Conservation (phyloP, 2,113 vertebrate species). For the Etia nguti region DNA sequence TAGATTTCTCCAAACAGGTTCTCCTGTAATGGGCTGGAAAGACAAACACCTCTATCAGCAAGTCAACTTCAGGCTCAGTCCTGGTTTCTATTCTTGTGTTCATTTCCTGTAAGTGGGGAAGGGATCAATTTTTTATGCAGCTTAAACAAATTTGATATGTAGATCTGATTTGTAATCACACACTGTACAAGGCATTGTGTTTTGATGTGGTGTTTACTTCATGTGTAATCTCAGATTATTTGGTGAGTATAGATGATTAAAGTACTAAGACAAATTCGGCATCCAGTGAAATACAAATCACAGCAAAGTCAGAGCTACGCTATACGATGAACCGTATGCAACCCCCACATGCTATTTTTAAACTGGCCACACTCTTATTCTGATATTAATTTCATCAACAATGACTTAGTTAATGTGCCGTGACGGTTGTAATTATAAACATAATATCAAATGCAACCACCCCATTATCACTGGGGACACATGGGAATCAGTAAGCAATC, state of each 20-base stretch:
- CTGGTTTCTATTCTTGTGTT: neutral
- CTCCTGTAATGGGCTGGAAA: conserved; percentile 60
- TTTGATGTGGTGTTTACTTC: conserved; percentile 1
- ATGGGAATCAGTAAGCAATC: conserved; percentile 52
- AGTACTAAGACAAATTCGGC: neutral
- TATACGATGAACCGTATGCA: neutral
- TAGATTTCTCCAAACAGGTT: conserved; percentile 64
- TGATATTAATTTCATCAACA: conserved; percentile 62
- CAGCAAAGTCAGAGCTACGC: neutral
- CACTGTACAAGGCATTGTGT: neutral
- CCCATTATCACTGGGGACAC: conserved; percentile 51
- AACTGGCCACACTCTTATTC: conserved; percentile 24
- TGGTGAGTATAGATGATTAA: neutral
- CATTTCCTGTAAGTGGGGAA: neutral
- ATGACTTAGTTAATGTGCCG: conserved; percentile 58
- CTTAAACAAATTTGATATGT: conserved; percentile 18
- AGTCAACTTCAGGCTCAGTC: conserved; percentile 39
- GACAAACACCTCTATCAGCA: conserved; percentile 59
- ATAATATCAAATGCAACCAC: conserved; percentile 59
- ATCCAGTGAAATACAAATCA: neutral
- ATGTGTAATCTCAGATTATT: neutral
- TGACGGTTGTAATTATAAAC: conserved; percentile 65
- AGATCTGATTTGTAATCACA: conserved; percentile 2
- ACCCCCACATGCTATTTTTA: neutral
- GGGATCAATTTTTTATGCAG: conserved; percentile 10